phyloP scores from a whole-genome alignment of 2,113 vertebrate genomes.

The Lichenostomus cassidix region DNA sequence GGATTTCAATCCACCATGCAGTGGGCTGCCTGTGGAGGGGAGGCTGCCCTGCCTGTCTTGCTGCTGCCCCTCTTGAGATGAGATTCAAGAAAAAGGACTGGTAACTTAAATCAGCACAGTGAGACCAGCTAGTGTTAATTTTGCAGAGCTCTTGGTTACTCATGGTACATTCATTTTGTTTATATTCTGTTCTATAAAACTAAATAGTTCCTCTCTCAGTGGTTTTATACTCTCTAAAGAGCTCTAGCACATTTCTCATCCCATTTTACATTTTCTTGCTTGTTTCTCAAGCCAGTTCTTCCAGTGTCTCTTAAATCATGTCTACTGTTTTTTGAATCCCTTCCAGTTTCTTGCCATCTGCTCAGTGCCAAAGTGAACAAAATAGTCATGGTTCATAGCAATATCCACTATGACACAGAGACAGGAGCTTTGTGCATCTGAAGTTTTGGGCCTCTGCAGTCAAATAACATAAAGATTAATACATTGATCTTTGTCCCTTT shows the following conservation, averaged over 20 bases:
- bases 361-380: not conserved
- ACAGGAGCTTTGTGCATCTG: not conserved
- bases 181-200: constrained; percentile 4
- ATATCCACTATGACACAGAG: not conserved
- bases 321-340: not conserved
- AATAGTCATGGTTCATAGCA: not conserved
- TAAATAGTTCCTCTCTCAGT: not conserved
- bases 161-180: not conserved
- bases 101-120: not conserved
- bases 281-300: constrained; percentile 17
- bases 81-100: not conserved
- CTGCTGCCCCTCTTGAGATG: not conserved
- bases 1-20: not conserved
- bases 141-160: not conserved
- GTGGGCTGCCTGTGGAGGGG: not conserved
- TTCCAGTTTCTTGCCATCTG: constrained; percentile 21
- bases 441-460: not conserved
- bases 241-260: not conserved
- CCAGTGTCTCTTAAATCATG: not conserved
- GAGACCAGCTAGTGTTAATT: not conserved
- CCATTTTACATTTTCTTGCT: not conserved
- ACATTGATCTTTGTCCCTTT: not conserved
- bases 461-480: not conserved
- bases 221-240: not conserved
- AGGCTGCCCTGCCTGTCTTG: not conserved